Base-by-base conservation (phyloP, 2,888 invertebrate species). In the Morinoia aosen region DNA sequence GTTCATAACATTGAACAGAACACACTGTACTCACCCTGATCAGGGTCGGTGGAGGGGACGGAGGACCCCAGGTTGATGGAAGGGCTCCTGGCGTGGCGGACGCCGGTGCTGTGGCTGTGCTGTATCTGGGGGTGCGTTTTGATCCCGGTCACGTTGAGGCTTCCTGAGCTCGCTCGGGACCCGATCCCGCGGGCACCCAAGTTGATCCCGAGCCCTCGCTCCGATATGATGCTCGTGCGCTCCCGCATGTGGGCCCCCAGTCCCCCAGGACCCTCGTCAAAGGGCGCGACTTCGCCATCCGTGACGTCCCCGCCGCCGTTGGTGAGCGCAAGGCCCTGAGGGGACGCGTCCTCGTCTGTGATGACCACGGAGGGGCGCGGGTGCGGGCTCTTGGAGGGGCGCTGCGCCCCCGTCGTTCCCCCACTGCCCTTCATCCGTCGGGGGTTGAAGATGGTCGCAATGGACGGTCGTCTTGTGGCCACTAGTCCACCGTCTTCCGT, bases 371-470 rank as follows among this genome's bases (percentile, higher is more conserved):
- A 96, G 14, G 96, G 96, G n/a, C 96, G 93, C 10, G 94, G 95
- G 57, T 94, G 94, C 40, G 95, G 94, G 61, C n/a, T 58, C 33
- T 95, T 95, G 33, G 94, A 40, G 39, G 95, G 88, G 93, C 95
- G 96, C 48, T 95, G 58, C 33, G n/a, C 48, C 19, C 94, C 76
- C 33, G 76, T 33, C 25, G 76, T 76, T 8, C 76, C 91, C 33
- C 96, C 96, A 57, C 95, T 94, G 58, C 96, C 95, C 61, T 95
- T 95, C 40, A 76, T 88, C 56, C 90, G 90, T 10, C 96, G 95
- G 14, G 96, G 96, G 95, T 96, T 96, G 95, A 96, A 96, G 88
- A 96, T 96, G 76, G 96, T 96, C 57, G 96, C 96, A 91, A 96
- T 96, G 95, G 96, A 96, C 91, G 96, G 96, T 25, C 96, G 93